Conservation (phyloP, 2,113 vertebrate species). For the Tragelaphus scriptus region DNA sequence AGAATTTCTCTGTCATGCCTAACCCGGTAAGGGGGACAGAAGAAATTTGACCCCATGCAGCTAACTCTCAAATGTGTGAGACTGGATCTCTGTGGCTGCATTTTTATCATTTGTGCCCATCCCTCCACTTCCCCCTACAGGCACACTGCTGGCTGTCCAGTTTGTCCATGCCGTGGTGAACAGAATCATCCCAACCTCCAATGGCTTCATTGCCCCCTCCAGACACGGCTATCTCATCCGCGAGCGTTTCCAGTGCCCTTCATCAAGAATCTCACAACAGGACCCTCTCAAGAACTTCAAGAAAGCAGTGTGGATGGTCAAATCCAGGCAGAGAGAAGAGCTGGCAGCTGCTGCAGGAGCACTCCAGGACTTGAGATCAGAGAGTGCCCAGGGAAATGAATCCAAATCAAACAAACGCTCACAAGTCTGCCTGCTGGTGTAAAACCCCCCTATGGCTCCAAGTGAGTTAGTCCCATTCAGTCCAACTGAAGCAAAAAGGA, state of each 20-base stretch:
- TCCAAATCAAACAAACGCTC: slow-evolving; percentile 35
- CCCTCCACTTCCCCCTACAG: slow-evolving; percentile 48
- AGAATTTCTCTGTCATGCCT: neutral
- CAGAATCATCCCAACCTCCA: slow-evolving; percentile 75
- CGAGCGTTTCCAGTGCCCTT: slow-evolving; percentile 80
- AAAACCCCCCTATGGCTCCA: fast-evolving
- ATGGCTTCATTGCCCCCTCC: slow-evolving; percentile 80
- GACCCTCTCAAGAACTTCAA: slow-evolving; percentile 78
- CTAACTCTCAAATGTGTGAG: neutral
- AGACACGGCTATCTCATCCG: slow-evolving; percentile 74
- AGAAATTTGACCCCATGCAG: neutral
- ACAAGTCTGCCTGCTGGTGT: slow-evolving; percentile 57
- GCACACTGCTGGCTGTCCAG: slow-evolving; percentile 81
- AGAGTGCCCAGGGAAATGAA: neutral
- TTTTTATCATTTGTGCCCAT: neutral
- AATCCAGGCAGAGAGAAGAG: slow-evolving; percentile 62
- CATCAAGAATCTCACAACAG: slow-evolving; percentile 38
- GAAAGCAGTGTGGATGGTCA: slow-evolving; percentile 77
- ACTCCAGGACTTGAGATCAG: neutral
- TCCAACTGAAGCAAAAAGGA: neutral
- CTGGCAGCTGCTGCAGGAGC: neutral
- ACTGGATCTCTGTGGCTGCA: neutral
- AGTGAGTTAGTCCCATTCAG: neutral
- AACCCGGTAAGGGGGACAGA: no score
- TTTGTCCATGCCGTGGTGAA: slow-evolving; percentile 78